Evolutionary conservation across 2,113 vertebrate species (phyloP).

Genomic region (Gallinago jamesoni): DNA sequence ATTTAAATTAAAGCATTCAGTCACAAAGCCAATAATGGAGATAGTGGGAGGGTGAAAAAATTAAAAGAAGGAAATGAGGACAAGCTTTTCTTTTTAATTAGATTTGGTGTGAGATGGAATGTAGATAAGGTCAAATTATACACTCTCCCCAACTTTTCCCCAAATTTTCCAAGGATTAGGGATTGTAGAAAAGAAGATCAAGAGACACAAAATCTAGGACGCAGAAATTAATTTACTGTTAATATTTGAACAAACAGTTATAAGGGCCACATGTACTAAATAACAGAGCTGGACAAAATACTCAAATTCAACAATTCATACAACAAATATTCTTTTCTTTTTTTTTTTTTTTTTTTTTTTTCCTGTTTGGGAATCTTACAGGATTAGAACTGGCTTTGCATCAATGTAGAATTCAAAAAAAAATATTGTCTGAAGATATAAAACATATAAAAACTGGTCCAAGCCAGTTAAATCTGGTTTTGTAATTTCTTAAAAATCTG

Average conservation of each 20-base stretch:
- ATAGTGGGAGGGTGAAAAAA: neutral
- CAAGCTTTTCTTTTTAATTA: neutral
- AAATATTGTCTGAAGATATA: neutral
- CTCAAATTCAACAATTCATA: neutral
- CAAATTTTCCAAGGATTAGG: neutral
- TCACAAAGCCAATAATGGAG: neutral
- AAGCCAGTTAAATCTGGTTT: neutral
- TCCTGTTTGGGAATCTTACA: neutral
- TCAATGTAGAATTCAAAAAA: neutral
- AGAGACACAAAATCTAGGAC: neutral
- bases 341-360: neutral
- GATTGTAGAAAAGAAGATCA: neutral
- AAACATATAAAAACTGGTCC: neutral
- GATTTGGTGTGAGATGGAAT: neutral
- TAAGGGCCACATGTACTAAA: neutral
- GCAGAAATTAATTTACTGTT: neutral
- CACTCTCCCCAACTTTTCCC: neutral
- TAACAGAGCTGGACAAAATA: neutral
- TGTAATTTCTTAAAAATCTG: neutral
- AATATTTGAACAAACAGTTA: neutral
- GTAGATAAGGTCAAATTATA: neutral
- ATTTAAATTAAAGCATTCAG: neutral
- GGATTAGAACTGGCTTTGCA: neutral
- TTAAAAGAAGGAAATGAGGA: neutral
- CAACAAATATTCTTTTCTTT: neutral